A percentile compares a stretch with the other conserved stretches of the same genome.
Evolutionary conservation across 1,140 invertebrate genomes (phyloP).

Genomic region (Batillaria attramentaria): DNA sequence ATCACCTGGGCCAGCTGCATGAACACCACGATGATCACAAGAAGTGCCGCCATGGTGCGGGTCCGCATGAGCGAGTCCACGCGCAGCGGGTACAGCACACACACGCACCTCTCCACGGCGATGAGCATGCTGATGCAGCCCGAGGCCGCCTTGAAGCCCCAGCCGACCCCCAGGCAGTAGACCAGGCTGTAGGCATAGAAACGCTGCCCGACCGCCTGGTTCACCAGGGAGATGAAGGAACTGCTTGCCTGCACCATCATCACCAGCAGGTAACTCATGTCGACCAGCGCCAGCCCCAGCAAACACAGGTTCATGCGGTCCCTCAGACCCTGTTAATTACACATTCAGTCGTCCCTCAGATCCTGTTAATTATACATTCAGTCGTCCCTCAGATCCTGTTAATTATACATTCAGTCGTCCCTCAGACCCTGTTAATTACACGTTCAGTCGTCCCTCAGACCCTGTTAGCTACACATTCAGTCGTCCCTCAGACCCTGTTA

Average conservation of each 20-base stretch:
- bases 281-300: neutral
- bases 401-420: no score
- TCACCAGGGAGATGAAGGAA: neutral
- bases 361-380: no score
- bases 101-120: slow-evolving; percentile 8
- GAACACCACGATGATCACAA: neutral
- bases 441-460: no score
- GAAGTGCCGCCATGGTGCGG: slow-evolving; percentile 5
- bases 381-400: no score
- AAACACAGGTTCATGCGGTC: slow-evolving; percentile 29
- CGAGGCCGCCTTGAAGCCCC: slow-evolving; percentile 13
- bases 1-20: slow-evolving; percentile 3
- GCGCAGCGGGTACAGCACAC: neutral
- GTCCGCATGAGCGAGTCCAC: slow-evolving; percentile 7
- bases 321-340: neutral
- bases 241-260: slow-evolving; percentile 19
- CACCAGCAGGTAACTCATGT: slow-evolving; percentile 2
- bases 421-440: no score
- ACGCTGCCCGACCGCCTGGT: neutral
- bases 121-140: slow-evolving; percentile 20
- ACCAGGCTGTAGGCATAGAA: slow-evolving; percentile 21
- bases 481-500: no score
- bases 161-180: slow-evolving; percentile 19
- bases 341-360: no score
- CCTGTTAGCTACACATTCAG: no score